phyloP scores from a whole-genome alignment of 2,113 vertebrate species.

The Crocuta crocuta region DNA sequence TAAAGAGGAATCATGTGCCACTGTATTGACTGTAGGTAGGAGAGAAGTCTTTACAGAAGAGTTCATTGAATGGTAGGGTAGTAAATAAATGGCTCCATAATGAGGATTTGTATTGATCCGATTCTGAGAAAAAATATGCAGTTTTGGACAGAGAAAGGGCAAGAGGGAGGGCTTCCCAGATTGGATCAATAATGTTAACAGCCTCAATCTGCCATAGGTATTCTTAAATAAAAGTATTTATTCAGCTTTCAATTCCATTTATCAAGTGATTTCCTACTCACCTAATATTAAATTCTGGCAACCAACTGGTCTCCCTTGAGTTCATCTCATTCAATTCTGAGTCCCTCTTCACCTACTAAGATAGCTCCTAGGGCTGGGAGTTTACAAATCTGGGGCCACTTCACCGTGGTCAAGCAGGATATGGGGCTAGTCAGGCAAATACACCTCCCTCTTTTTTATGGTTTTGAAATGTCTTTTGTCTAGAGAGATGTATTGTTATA shows the following conservation, averaged over 20 bases:
- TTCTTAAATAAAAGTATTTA: constrained; percentile 5
- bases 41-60: background rate
- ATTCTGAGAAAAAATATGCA: constrained; percentile 32
- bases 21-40: background rate
- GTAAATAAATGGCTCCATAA: constrained; percentile 56
- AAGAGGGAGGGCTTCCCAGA: background rate
- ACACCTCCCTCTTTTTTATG: background rate
- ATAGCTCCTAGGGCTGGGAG: background rate
- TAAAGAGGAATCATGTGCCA: background rate
- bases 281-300: background rate
- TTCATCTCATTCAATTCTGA: background rate
- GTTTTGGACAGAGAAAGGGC: constrained; percentile 1
- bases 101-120: constrained; percentile 50
- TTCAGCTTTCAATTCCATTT: background rate
- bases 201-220: background rate
- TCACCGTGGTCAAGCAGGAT: background rate
- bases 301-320: background rate
- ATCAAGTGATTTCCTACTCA: constrained; percentile 20
- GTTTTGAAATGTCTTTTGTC: constrained; percentile 62
- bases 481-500: constrained; percentile 51
- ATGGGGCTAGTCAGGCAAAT: background rate
- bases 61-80: background rate
- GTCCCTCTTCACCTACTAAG: background rate
- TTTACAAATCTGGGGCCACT: background rate
- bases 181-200: constrained; percentile 50